Conservation (phyloP, 2,113 vertebrate genomes). For the Neolamprologus modestus region DNA sequence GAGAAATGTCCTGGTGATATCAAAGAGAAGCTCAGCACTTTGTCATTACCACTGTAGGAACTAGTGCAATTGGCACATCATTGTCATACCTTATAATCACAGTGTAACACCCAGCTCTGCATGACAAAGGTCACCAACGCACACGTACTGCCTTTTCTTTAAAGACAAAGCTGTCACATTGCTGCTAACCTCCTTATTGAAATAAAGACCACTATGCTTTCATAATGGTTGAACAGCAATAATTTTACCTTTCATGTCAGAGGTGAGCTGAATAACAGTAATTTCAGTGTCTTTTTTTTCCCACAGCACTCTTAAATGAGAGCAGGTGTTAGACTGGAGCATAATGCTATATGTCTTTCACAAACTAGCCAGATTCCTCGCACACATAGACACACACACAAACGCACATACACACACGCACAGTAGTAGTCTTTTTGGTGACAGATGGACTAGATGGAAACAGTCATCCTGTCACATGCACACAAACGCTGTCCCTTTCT, state of each 20-base stretch:
- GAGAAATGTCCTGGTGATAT: not conserved
- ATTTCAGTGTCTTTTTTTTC: not conserved
- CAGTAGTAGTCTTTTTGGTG: slow-evolving; percentile 22
- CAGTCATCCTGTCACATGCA: slow-evolving; percentile 33
- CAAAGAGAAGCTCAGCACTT: not conserved
- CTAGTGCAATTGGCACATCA: not conserved
- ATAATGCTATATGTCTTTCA: not conserved
- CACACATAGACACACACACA: not conserved
- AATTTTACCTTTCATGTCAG: not conserved
- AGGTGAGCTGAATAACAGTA: not conserved
- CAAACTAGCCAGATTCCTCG: not conserved
- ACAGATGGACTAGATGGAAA: slow-evolving; percentile 50
- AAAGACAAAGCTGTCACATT: not conserved
- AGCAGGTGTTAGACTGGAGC: not conserved
- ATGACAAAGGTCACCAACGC: not conserved
- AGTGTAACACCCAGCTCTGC: not conserved
- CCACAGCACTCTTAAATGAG: not conserved
- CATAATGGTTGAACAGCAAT: not conserved
- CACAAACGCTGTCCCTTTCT: not conserved
- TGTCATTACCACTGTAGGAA: not conserved
- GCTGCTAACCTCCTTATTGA: not conserved
- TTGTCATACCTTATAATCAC: not conserved
- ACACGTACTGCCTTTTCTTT: not conserved
- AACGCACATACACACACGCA: not conserved
- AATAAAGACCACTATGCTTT: not conserved